phyloP scores from a whole-genome alignment of 2,113 vertebrate species.

The Turdus rufiventris region DNA sequence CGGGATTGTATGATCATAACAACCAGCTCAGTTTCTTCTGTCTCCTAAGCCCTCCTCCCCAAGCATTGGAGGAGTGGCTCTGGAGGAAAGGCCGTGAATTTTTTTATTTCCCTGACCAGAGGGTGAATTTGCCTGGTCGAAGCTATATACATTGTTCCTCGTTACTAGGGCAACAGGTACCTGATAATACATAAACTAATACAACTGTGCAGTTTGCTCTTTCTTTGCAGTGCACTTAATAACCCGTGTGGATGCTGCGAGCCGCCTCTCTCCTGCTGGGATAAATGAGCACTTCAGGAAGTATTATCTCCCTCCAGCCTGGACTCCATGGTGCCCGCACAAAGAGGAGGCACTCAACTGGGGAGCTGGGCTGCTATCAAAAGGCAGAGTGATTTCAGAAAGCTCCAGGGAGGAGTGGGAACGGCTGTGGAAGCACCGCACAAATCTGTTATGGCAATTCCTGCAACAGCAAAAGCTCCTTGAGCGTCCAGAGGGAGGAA shows the following conservation, averaged over 20 bases:
- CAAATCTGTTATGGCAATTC: background rate
- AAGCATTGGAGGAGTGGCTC: background rate
- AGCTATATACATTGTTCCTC: slow-evolving; percentile 1
- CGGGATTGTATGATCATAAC: background rate
- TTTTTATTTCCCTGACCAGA: slow-evolving; percentile 31
- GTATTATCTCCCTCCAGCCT: slow-evolving; percentile 25
- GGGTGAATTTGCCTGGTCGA: background rate
- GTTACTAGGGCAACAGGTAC: slow-evolving; percentile 43
- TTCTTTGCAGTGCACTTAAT: slow-evolving; percentile 18
- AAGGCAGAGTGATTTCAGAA: slow-evolving; percentile 7
- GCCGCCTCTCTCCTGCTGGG: slow-evolving; percentile 26
- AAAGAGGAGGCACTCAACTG: slow-evolving; percentile 43
- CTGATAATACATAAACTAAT: slow-evolving; percentile 28
- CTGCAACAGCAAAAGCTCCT: background rate
- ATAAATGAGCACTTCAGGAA: slow-evolving; percentile 58
- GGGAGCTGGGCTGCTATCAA: slow-evolving; percentile 19
- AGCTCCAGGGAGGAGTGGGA: slow-evolving; percentile 19
- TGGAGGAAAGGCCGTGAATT: background rate
- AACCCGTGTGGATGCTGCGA: slow-evolving; percentile 19
- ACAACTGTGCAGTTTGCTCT: slow-evolving; percentile 21
- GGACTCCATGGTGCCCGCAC: background rate
- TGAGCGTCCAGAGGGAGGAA: accelerated
- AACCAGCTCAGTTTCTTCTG: slow-evolving; percentile 26
- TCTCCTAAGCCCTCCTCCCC: background rate
- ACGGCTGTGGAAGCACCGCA: background rate